Percentiles rank a stretch among this genome's conserved stretches.
These are phyloP conservation scores for Urechis unicinctus DNA, from an alignment of 2,888 invertebrate species.

Conservation along the genomic window DNA sequence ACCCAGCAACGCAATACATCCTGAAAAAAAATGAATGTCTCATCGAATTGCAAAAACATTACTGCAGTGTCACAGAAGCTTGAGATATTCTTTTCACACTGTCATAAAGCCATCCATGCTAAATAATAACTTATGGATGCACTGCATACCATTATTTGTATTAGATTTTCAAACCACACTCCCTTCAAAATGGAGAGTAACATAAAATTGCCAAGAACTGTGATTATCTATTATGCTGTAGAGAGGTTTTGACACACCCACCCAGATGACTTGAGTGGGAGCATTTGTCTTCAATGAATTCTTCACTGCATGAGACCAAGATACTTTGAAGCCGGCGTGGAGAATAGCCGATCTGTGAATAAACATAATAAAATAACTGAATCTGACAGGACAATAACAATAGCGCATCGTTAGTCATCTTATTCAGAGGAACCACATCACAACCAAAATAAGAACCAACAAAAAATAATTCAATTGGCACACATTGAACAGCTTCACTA, in stretches of 20 bases:
- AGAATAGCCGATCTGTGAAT: conserved; percentile 61
- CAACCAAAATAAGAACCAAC: not conserved
- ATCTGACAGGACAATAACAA: no score
- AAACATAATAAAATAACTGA: not conserved
- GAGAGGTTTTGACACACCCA: conserved; percentile 19
- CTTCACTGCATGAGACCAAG: conserved; percentile 82
- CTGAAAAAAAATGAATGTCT: conserved; percentile 1
- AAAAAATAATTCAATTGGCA: no score
- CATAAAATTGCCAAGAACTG: no score
- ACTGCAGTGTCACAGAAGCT: not conserved
- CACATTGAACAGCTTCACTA: no score
- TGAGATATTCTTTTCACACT: no score
- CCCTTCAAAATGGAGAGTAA: no score
- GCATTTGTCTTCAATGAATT: conserved; percentile 89
- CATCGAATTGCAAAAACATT: not conserved
- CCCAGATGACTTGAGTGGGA: conserved; percentile 81
- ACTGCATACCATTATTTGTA: not conserved
- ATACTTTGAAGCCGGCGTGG: conserved; percentile 73
- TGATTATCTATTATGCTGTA: no score
- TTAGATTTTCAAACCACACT: no score
- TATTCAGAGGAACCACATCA: no score
- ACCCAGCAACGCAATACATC: conserved; percentile 67
- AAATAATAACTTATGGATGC: no score
- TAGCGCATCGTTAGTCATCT: no score
- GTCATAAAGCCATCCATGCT: not conserved